A percentile compares a stretch with the other conserved stretches of the same genome.
Conservation (phyloP, 2,888 invertebrate species). For the Ichneumoninae sp. region DNA sequence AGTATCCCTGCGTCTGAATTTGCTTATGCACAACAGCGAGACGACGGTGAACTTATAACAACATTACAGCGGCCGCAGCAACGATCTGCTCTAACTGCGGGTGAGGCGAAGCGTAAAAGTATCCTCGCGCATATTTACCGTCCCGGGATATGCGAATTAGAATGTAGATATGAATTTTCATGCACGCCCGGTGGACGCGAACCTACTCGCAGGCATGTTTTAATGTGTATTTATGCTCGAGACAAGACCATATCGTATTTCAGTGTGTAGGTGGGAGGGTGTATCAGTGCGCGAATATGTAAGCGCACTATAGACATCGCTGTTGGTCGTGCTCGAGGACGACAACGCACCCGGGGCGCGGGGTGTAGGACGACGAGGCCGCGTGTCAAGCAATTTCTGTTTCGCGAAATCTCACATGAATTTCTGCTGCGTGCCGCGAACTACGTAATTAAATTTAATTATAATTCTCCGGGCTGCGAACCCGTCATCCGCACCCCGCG, state of each 20-base stretch:
- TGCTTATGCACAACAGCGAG: constrained; percentile 30
- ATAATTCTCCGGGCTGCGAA: constrained; percentile 76
- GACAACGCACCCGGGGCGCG: constrained; percentile 22
- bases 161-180: constrained; percentile 61
- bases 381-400: constrained; percentile 72
- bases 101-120: constrained; percentile 54
- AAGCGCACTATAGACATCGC: constrained; percentile 7
- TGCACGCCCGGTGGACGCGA: constrained; percentile 42
- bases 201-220: constrained; percentile 52
- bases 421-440: constrained; percentile 75
- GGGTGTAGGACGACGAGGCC: constrained; percentile 38
- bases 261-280: constrained; percentile 18
- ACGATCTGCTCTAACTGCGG: constrained; percentile 18
- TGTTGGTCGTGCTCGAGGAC: constrained; percentile 38
- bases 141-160: constrained; percentile 47
- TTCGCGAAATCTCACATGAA: constrained; percentile 75
- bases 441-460: constrained; percentile 81
- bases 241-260: constrained; percentile 50
- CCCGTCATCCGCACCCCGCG: constrained; percentile 74
- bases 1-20: constrained; percentile 28
- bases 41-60: constrained; percentile 43
- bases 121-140: constrained; percentile 22
- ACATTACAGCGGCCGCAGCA: constrained; percentile 43
- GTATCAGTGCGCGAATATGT: constrained; percentile 22
- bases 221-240: constrained; percentile 65